Evolutionary conservation across 1,140 invertebrate species (phyloP).

Genomic region (Geopemphigus sp.): DNA sequence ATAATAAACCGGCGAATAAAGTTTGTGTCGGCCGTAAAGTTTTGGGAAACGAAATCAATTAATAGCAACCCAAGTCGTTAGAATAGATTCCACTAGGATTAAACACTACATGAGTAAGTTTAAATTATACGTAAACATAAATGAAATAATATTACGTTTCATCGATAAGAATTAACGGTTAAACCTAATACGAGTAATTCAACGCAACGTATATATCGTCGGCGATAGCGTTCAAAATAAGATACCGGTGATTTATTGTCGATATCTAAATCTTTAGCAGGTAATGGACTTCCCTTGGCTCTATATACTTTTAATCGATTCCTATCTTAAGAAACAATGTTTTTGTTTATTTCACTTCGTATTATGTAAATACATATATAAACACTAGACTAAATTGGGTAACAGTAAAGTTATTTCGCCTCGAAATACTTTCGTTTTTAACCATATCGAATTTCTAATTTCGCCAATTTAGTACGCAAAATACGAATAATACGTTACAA

Average conservation of each 20-base stretch:
- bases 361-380: no score
- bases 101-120: neutral
- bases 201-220: neutral
- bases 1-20: constrained; percentile 18
- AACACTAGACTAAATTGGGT: no score
- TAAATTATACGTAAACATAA: neutral
- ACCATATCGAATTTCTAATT: no score
- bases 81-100: neutral
- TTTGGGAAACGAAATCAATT: constrained; percentile 31
- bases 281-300: neutral
- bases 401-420: no score
- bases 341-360: no score
- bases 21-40: constrained; percentile 22
- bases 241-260: neutral
- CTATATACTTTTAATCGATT: neutral
- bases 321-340: no score
- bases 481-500: no score
- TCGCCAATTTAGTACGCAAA: no score
- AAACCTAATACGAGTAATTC: neutral
- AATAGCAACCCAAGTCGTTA: neutral
- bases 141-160: constrained; percentile 12
- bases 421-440: no score
- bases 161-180: constrained; percentile 26
- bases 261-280: neutral
- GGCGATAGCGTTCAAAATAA: neutral